Conservation (phyloP, 2,113 vertebrate genomes). For the Vimba vimba region DNA sequence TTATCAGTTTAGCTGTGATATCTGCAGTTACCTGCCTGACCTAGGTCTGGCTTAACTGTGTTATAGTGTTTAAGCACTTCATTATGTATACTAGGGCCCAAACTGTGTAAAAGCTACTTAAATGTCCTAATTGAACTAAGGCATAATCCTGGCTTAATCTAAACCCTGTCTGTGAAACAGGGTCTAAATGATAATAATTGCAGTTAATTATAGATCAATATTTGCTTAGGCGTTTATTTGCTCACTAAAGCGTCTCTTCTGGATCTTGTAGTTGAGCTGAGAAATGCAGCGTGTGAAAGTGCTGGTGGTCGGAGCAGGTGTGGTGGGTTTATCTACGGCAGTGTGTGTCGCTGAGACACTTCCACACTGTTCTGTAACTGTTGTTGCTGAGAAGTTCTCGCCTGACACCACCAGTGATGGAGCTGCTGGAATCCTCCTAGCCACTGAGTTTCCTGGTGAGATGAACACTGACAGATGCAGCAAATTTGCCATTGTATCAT, state of each 20-base stretch:
- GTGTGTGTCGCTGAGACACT: constrained; percentile 77
- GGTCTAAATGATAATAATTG: too few relatives aligned
- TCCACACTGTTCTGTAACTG: constrained; percentile 76
- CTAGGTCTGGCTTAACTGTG: too few relatives aligned
- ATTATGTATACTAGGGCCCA: too few relatives aligned
- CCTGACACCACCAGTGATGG: constrained; percentile 88
- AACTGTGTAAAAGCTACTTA: too few relatives aligned
- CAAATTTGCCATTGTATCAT: neutral
- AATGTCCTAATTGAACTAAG: too few relatives aligned
- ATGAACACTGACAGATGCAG: neutral
- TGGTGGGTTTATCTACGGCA: constrained; percentile 88
- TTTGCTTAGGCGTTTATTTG: neutral
- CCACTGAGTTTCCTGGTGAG: constrained; percentile 80
- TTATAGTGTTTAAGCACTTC: too few relatives aligned
- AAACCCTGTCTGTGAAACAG: too few relatives aligned
- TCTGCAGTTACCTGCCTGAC: too few relatives aligned
- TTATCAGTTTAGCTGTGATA: too few relatives aligned
- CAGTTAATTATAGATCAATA: too few relatives aligned
- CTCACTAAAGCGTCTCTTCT: neutral
- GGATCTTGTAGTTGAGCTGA: neutral
- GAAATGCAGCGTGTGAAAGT: constrained; percentile 67
- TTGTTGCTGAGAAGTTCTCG: constrained; percentile 85
- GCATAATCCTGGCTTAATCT: too few relatives aligned
- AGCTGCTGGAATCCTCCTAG: constrained; percentile 89
- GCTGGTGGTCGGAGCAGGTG: constrained; percentile 85